Evolutionary conservation across 2,797 vertebrate genomes (phyloP).

Genomic region (Parauchenoglanis punctatus): DNA sequence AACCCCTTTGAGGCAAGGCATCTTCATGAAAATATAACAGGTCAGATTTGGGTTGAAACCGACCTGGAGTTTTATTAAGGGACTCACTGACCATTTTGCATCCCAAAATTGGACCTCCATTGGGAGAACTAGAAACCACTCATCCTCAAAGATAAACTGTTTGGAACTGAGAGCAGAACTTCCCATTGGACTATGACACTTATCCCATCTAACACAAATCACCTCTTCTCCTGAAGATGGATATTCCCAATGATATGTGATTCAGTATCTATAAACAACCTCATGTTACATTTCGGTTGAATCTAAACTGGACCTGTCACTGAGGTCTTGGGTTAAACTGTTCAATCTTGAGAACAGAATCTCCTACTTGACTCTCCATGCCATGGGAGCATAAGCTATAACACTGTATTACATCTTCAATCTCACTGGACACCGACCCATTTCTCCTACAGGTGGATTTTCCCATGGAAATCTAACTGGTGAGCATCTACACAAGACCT

Average conservation of each 20-base stretch:
- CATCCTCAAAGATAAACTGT: background rate
- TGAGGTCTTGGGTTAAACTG: background rate
- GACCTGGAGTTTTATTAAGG: background rate
- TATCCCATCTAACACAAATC: background rate
- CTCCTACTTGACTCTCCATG: background rate
- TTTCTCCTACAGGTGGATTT: background rate
- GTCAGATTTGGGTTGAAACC: background rate
- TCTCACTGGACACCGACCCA: background rate
- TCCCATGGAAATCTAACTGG: background rate
- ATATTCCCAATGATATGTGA: background rate
- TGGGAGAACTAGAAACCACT: background rate
- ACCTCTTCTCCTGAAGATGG: background rate
- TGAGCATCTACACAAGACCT: background rate
- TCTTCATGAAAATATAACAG: background rate
- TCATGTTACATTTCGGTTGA: background rate
- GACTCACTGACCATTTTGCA: background rate
- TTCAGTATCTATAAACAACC: background rate
- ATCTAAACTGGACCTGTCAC: slow-evolving; percentile 2
- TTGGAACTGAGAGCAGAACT: background rate
- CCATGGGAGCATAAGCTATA: background rate
- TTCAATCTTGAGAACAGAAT: background rate
- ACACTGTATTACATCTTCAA: background rate
- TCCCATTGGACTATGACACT: background rate
- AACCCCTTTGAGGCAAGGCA: background rate
- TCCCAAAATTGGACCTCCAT: background rate